Percentiles rank a stretch among this genome's conserved stretches.
These are phyloP conservation scores for Agonopterix heracliana DNA, from an alignment of 2,888 invertebrate genomes.

Conservation along the genomic window DNA sequence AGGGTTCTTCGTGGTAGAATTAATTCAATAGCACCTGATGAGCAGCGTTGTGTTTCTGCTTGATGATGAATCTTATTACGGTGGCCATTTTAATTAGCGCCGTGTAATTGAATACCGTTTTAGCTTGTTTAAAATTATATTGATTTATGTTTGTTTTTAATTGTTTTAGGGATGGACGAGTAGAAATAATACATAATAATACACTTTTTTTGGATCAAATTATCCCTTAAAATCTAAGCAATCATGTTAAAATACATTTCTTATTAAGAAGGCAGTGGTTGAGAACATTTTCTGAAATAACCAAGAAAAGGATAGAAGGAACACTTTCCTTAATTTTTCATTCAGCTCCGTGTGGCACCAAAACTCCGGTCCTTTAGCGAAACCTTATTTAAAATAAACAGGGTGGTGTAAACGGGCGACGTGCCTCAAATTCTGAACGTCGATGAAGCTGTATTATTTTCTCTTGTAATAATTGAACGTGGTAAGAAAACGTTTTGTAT, in stretches of 20 bases:
- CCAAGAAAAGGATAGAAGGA: conserved; percentile 34
- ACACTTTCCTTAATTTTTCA: conserved; percentile 65
- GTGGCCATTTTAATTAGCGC: conserved; percentile 10
- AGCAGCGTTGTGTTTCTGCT: conserved; percentile 14
- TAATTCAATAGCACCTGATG: conserved; percentile 21
- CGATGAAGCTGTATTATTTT: conserved; percentile 55
- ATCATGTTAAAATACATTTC: neutral
- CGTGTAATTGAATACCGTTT: neutral
- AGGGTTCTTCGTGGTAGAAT: conserved; percentile 13
- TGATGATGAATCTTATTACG: conserved; percentile 13
- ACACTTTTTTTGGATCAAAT: too few species aligned
- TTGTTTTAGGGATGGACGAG: too few species aligned
- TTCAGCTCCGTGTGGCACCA: conserved; percentile 47
- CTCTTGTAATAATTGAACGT: conserved; percentile 47
- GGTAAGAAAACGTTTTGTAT: conserved; percentile 15
- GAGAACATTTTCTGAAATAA: conserved; percentile 25
- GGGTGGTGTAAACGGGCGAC: conserved; percentile 61
- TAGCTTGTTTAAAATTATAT: too few species aligned
- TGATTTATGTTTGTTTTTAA: too few species aligned
- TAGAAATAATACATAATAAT: too few species aligned
- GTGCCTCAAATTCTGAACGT: conserved; percentile 59
- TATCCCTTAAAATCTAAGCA: too few species aligned
- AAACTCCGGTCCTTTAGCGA: conserved; percentile 58
- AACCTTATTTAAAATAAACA: conserved; percentile 74
- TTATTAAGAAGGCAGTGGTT: neutral